A percentile compares a stretch with the other conserved stretches of the same genome.
Evolutionary conservation across 2,113 vertebrate species (phyloP).

Genomic region (Tylochromis polylepis): DNA sequence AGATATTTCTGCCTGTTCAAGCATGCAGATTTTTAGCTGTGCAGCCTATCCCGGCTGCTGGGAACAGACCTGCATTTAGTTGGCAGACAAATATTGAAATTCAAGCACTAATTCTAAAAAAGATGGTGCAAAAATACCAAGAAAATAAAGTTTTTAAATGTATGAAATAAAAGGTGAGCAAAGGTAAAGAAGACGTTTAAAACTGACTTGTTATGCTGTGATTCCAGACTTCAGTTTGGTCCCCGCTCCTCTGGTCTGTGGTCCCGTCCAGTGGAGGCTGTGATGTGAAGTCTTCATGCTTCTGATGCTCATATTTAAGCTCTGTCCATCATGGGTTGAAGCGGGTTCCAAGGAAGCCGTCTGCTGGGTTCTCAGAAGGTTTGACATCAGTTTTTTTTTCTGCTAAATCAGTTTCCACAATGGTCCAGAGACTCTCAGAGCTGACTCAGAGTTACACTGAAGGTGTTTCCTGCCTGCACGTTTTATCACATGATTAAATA

Average conservation of each 20-base stretch:
- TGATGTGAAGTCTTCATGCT: not conserved
- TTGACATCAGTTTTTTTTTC: not conserved
- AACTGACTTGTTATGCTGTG: not conserved
- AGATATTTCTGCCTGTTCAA: not conserved
- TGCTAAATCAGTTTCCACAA: not conserved
- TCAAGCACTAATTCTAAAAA: not conserved
- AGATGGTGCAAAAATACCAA: not conserved
- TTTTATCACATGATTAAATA: not conserved
- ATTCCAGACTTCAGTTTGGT: not conserved
- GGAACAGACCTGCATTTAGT: not conserved
- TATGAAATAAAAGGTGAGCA: not conserved
- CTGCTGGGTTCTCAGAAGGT: not conserved
- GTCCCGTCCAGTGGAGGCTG: not conserved
- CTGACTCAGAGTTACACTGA: not conserved
- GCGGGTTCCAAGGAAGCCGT: not conserved
- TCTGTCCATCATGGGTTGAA: not conserved
- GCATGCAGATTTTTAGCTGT: not conserved
- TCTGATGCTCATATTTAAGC: slow-evolving; percentile 17
- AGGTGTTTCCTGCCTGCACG: not conserved
- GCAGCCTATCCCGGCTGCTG: not conserved
- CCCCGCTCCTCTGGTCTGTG: not conserved
- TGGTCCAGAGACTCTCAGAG: not conserved
- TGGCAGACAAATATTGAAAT: not conserved
- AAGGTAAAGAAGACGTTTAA: not conserved
- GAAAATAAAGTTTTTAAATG: not conserved